Evolutionary conservation across 2,888 invertebrate species (phyloP).

Genomic region (Xylocampa areola): DNA sequence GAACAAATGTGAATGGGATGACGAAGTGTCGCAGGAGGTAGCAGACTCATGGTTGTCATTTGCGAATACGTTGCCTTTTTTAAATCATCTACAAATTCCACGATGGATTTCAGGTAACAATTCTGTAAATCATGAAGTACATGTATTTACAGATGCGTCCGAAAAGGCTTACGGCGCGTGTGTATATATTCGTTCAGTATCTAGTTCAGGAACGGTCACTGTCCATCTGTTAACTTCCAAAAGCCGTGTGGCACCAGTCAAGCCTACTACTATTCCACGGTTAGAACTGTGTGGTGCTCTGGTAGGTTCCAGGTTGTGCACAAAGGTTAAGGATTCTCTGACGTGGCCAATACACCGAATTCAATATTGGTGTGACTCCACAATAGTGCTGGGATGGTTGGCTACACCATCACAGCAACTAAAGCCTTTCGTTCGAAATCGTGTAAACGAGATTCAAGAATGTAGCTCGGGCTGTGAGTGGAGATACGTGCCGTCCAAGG

Average conservation of each 20-base stretch:
- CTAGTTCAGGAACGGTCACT: constrained; percentile 11
- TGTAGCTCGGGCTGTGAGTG: constrained; percentile 33
- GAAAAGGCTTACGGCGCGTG: constrained; percentile 56
- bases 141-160: constrained; percentile 57
- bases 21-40: constrained; percentile 36
- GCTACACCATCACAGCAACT: constrained; percentile 29
- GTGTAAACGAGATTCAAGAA: constrained; percentile 56
- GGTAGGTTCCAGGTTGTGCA: constrained; percentile 32
- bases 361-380: constrained; percentile 57
- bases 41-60: constrained; percentile 15
- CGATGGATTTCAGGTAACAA: constrained; percentile 37
- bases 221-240: constrained; percentile 50
- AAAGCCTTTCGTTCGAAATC: constrained; percentile 52
- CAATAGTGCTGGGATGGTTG: constrained; percentile 56
- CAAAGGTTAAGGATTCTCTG: constrained; percentile 6
- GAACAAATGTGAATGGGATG: constrained; percentile 52
- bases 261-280: constrained; percentile 49
- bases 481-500: constrained; percentile 44
- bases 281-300: constrained; percentile 59
- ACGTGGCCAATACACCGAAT: constrained; percentile 11
- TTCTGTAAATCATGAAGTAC: constrained; percentile 38
- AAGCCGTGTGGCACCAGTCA: constrained; percentile 50
- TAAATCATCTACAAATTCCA: constrained; percentile 47
- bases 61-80: constrained; percentile 9
- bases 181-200: constrained; percentile 45